Percentiles rank a stretch among this genome's conserved stretches.
Evolutionary conservation across 1,140 invertebrate species (phyloP).

Genomic region (Danaus melanippus): DNA sequence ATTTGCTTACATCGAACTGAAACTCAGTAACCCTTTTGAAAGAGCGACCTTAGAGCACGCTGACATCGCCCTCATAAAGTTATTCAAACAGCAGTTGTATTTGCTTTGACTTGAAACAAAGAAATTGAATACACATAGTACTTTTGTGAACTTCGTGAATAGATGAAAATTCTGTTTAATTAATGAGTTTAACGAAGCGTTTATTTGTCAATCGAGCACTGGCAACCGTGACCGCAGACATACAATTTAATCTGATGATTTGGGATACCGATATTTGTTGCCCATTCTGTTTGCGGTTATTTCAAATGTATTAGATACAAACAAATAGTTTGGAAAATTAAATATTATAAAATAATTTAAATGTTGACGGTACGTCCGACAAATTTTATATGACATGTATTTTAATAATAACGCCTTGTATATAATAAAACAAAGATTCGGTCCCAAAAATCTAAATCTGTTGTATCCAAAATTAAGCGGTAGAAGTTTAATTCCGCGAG

Average conservation of each 20-base stretch:
- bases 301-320: no score
- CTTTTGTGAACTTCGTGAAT: constrained; percentile 6
- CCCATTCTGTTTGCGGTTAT: no score
- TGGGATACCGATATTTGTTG: no score
- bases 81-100: constrained; percentile 5
- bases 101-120: constrained; percentile 18
- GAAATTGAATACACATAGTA: constrained; percentile 16
- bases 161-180: constrained; percentile 14
- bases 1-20: constrained; percentile 6
- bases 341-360: no score
- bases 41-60: constrained; percentile 9
- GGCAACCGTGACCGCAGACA: constrained; percentile 5
- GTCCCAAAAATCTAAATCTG: no score
- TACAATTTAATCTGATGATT: background rate
- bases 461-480: no score
- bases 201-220: constrained; percentile 15
- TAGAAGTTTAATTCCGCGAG: no score
- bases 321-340: no score
- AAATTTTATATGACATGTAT: no score
- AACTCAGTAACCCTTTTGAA: constrained; percentile 14
- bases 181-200: constrained; percentile 16
- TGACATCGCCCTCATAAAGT: background rate
- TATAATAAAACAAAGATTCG: no score
- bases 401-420: no score
- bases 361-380: no score